These are phyloP conservation scores for Phyllotreta cruciferae DNA, from an alignment of 2,888 invertebrate species.

Conservation along the genomic window DNA sequence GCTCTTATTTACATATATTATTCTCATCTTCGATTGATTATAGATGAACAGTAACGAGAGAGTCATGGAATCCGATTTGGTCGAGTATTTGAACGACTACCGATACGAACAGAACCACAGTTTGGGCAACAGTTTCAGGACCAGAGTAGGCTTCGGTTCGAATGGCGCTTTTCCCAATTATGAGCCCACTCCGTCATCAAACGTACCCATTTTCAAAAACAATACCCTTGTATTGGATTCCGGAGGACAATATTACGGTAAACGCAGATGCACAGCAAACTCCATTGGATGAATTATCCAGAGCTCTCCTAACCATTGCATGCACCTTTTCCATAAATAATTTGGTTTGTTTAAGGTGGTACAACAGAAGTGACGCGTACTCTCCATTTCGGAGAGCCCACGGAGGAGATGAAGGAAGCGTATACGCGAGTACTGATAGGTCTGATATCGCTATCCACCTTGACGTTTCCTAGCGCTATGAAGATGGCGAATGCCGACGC, in stretches of 20 bases:
- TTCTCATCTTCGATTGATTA: slow-evolving; percentile 29
- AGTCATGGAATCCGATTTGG: slow-evolving; percentile 75
- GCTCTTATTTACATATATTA: slow-evolving; percentile 2
- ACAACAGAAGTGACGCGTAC: slow-evolving; percentile 93
- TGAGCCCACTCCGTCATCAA: slow-evolving; percentile 72
- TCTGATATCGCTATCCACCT: slow-evolving; percentile 73
- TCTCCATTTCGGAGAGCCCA: slow-evolving; percentile 83
- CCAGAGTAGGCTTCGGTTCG: slow-evolving; percentile 86
- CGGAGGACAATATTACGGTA: slow-evolving; percentile 91
- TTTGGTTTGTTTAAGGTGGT: slow-evolving; percentile 71
- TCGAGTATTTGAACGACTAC: slow-evolving; percentile 73
- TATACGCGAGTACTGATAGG: slow-evolving; percentile 86
- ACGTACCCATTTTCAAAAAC: slow-evolving; percentile 72
- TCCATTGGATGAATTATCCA: too few relatives aligned
- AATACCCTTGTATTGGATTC: slow-evolving; percentile 91
- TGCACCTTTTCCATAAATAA: too few relatives aligned
- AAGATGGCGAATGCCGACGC: slow-evolving; percentile 80
- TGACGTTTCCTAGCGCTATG: slow-evolving; percentile 76
- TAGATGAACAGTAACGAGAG: slow-evolving; percentile 50
- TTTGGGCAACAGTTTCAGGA: slow-evolving; percentile 81
- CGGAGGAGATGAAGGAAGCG: slow-evolving; percentile 73
- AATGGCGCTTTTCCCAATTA: slow-evolving; percentile 92
- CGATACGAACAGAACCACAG: slow-evolving; percentile 75
- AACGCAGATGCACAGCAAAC: too few relatives aligned
- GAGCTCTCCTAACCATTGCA: too few relatives aligned